Evolutionary conservation across 1,140 invertebrate species (phyloP).

Genomic region (Myzus persicae): DNA sequence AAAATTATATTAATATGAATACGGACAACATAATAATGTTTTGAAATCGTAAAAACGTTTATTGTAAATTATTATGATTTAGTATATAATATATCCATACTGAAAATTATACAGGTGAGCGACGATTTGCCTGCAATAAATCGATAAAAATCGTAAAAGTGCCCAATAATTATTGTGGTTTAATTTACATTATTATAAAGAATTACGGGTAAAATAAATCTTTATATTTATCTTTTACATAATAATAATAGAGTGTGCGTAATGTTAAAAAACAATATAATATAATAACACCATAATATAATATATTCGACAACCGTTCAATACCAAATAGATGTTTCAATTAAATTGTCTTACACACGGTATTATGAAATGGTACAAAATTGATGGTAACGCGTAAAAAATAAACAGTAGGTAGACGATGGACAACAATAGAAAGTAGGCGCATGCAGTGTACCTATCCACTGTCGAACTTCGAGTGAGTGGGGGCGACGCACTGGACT

Average conservation of each 20-base stretch:
- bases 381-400: neutral
- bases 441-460: neutral
- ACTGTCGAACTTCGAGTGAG: neutral
- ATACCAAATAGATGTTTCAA: neutral
- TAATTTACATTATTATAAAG: neutral
- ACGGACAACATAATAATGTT: neutral
- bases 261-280: no score
- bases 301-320: neutral
- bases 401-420: neutral
- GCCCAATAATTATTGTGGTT: neutral
- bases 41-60: neutral
- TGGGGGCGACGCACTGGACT: neutral
- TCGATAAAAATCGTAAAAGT: neutral
- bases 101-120: neutral
- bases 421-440: neutral
- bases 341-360: neutral
- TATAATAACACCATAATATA: no score
- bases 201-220: neutral
- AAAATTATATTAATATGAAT: neutral
- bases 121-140: neutral
- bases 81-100: neutral
- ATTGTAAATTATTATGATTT: neutral
- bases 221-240: neutral
- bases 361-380: neutral
- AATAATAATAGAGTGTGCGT: neutral